Percentiles rank a stretch among this genome's conserved stretches.
These are phyloP conservation scores for Drosophila repleta DNA, from an alignment of 1,140 invertebrate genomes.

Conservation along the genomic window DNA sequence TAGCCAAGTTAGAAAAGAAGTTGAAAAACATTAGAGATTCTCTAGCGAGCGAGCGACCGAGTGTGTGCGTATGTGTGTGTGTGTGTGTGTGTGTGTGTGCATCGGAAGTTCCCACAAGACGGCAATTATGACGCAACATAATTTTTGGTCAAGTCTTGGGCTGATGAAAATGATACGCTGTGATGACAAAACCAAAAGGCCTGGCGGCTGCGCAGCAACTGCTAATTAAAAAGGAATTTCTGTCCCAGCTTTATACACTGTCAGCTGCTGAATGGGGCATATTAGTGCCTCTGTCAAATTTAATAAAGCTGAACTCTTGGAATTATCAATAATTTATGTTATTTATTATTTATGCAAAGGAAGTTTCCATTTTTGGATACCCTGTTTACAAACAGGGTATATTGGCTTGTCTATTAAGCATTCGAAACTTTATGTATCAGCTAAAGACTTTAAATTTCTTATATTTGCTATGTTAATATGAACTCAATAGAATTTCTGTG, in stretches of 20 bases:
- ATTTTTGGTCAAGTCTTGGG: conserved; percentile 50
- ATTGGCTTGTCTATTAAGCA: too few species aligned
- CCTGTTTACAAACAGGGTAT: too few species aligned
- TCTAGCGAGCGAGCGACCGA: conserved; percentile 8
- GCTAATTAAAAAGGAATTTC: conserved; percentile 81
- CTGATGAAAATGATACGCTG: conserved; percentile 28
- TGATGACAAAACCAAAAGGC: conserved; percentile 25
- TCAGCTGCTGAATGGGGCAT: neutral
- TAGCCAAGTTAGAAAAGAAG: conserved; percentile 46
- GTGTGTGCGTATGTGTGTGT: conserved; percentile 23
- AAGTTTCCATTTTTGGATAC: too few species aligned
- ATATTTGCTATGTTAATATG: too few species aligned
- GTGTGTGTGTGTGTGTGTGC: conserved; percentile 13
- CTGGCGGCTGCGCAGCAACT: conserved; percentile 47
- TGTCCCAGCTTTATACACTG: neutral
- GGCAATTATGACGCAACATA: conserved; percentile 76
- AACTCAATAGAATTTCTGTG: too few species aligned
- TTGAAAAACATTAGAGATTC: conserved; percentile 10
- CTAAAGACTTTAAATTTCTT: too few species aligned
- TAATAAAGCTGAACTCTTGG: too few species aligned
- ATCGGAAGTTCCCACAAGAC: conserved; percentile 75
- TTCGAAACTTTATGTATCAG: too few species aligned
- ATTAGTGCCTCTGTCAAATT: neutral
- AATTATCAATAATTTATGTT: too few species aligned
- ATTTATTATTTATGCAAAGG: too few species aligned